phyloP scores from a whole-genome alignment of 30 jellyfish, hydroid and myxozoan genomes.

The Pseudorhiza aurosa region DNA sequence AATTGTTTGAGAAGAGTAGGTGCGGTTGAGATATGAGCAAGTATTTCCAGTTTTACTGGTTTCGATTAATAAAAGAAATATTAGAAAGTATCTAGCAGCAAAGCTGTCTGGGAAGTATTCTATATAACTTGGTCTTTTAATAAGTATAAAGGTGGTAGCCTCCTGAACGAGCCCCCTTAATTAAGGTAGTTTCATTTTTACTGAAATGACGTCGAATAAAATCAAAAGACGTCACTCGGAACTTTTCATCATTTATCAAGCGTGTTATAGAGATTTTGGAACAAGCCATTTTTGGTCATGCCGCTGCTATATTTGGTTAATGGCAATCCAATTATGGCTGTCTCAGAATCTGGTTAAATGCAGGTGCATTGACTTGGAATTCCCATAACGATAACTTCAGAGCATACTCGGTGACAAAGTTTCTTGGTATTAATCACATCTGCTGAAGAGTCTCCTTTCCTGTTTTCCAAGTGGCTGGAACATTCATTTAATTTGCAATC shows the following conservation, averaged over 20 bases:
- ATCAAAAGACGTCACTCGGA: too few species aligned
- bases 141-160: too few species aligned
- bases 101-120: too few species aligned
- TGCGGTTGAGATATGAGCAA: too few species aligned
- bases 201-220: too few species aligned
- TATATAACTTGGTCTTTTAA: too few species aligned
- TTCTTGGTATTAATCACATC: constrained; percentile 12
- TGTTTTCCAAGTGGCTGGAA: background rate
- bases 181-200: too few species aligned
- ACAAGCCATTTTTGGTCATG: background rate
- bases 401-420: background rate
- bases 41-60: too few species aligned
- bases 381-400: background rate
- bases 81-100: too few species aligned
- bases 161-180: too few species aligned
- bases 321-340: background rate
- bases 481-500: constrained; percentile 39
- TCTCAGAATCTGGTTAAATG: background rate
- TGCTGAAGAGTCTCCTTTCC: background rate
- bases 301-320: background rate
- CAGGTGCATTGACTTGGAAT: background rate
- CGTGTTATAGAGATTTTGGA: background rate
- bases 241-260: background rate
- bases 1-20: too few species aligned
- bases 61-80: too few species aligned